A percentile compares a stretch with the other conserved stretches of the same genome.
Evolutionary conservation across 2,113 vertebrate genomes (phyloP).

Genomic region (Bos taurus): DNA sequence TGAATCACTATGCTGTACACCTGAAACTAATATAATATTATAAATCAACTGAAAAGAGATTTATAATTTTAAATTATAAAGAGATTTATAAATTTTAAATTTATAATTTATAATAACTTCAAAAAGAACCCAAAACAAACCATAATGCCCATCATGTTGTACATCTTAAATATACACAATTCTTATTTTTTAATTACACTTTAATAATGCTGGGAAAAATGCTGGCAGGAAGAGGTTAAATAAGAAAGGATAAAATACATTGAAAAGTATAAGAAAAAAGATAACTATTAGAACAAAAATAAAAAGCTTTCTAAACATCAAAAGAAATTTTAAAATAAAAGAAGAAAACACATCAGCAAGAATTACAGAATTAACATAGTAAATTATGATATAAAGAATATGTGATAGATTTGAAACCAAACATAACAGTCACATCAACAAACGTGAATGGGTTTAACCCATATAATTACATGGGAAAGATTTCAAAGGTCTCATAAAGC

Average conservation of each 20-base stretch:
- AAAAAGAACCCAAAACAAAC: background rate
- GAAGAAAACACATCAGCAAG: background rate
- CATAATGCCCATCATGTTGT: background rate
- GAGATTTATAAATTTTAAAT: too few relatives aligned
- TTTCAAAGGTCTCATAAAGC: background rate
- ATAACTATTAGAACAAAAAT: background rate
- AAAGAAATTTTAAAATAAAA: background rate
- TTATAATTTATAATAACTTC: background rate
- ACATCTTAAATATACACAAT: background rate
- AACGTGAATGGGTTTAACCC: background rate
- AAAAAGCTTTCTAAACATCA: background rate
- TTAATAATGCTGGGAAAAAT: background rate
- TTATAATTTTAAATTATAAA: too few relatives aligned
- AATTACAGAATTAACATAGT: background rate
- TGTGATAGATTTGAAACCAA: background rate
- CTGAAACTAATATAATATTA: background rate
- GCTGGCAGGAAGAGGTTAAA: background rate
- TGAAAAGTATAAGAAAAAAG: background rate
- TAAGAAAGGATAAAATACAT: background rate
- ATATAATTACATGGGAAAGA: background rate
- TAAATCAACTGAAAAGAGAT: background rate
- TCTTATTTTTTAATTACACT: background rate
- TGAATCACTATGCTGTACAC: background rate
- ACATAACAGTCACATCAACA: background rate
- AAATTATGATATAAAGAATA: background rate